Evolutionary conservation across 2,888 invertebrate genomes (phyloP).

Genomic region (Cepaea hortensis): DNA sequence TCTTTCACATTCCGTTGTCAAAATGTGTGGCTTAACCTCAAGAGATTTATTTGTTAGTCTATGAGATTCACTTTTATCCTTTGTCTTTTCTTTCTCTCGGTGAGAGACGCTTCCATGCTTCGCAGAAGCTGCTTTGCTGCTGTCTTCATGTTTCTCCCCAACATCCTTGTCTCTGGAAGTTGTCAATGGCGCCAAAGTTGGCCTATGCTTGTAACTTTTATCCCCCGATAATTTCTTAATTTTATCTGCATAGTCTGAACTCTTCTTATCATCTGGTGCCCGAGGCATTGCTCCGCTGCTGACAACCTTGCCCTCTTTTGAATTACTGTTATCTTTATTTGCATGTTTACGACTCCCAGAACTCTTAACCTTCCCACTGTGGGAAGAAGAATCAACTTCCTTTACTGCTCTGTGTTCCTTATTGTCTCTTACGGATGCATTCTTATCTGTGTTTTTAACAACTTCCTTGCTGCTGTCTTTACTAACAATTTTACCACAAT

Average conservation of each 20-base stretch:
- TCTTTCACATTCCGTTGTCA: not conserved
- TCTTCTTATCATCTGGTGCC: not conserved
- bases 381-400: not conserved
- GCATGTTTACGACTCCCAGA: not conserved
- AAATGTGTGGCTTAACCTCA: not conserved
- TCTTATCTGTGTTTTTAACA: not conserved
- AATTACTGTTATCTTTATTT: not conserved
- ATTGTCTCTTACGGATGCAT: not conserved
- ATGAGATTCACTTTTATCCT: not conserved
- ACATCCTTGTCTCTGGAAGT: not conserved
- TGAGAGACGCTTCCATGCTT: not conserved
- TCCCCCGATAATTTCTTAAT: not conserved
- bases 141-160: not conserved
- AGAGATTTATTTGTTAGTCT: not conserved
- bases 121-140: not conserved
- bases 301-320: not conserved
- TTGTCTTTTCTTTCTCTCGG: not conserved
- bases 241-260: not conserved
- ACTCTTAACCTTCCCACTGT: not conserved
- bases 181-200: not conserved
- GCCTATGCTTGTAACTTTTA: slow-evolving; percentile 8
- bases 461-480: not conserved
- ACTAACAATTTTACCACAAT: not conserved
- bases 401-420: not conserved
- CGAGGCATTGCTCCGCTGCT: too few relatives aligned